Evolutionary conservation across 2,888 invertebrate species (phyloP).

Genomic region (Stenchaetothrips biformis): DNA sequence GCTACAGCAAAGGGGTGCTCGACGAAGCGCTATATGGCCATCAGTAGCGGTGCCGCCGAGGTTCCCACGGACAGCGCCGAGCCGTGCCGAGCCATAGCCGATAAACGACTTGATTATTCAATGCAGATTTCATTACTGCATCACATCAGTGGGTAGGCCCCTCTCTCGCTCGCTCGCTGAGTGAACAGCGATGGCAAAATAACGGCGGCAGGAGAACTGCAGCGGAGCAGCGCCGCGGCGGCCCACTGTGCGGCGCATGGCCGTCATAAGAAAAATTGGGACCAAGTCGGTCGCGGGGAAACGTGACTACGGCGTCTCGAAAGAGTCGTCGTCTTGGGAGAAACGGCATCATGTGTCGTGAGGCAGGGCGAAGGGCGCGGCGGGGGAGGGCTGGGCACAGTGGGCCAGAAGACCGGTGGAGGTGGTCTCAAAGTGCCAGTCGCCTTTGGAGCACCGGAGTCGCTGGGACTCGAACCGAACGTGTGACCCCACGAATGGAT

Average conservation of each 20-base stretch:
- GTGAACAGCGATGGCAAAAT: background rate
- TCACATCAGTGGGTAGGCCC: background rate
- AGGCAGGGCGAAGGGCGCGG: background rate
- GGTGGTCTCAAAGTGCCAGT: no score
- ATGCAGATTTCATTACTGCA: conserved; percentile 5
- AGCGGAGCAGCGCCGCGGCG: no score
- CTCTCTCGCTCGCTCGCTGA: background rate
- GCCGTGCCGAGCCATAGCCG: background rate
- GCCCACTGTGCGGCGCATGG: no score
- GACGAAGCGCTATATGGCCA: background rate
- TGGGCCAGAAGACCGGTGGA: no score
- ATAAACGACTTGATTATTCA: conserved; percentile 20
- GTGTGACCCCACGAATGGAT: no score
- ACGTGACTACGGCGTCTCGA: background rate
- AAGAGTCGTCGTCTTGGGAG: no score
- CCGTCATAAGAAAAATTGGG: no score
- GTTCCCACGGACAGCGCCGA: background rate
- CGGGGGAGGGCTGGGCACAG: background rate
- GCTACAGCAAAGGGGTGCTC: background rate
- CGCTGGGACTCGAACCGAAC: no score
- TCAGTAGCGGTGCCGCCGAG: background rate
- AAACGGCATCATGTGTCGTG: no score
- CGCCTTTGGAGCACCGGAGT: no score
- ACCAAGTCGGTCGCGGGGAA: background rate
- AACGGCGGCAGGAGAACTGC: background rate